These are phyloP conservation scores for Cephus spinipes DNA, from an alignment of 2,888 invertebrate genomes.

Conservation along the genomic window DNA sequence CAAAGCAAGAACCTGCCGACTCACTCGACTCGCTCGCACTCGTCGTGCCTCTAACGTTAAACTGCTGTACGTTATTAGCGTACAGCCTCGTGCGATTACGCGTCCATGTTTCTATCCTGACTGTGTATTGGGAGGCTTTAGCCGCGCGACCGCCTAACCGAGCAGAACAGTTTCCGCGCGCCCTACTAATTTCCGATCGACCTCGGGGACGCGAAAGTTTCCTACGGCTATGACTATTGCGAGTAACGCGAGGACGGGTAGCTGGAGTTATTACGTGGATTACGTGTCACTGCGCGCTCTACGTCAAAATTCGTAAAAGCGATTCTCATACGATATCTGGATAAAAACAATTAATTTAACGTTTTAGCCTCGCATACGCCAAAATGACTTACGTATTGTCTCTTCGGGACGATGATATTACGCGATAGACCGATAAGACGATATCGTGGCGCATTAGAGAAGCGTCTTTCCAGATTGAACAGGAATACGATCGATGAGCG, in stretches of 20 bases:
- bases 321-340: not conserved
- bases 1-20: not conserved
- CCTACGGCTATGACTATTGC: not conserved
- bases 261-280: not conserved
- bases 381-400: not conserved
- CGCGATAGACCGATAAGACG: not conserved
- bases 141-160: not conserved
- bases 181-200: not conserved
- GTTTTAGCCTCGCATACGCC: not conserved
- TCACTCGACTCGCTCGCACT: not conserved
- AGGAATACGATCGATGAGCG: not conserved
- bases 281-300: not conserved
- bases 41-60: not conserved
- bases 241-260: not conserved
- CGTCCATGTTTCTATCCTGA: not conserved
- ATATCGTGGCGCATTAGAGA: not conserved
- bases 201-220: not conserved
- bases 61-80: not conserved
- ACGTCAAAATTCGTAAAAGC: not conserved
- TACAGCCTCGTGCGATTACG: not conserved
- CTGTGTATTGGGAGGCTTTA: not conserved
- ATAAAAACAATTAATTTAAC: not conserved
- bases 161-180: not conserved
- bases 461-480: not conserved
- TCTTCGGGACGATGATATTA: not conserved